Base-by-base conservation (phyloP, 2,888 invertebrate species). In the Ptilodon capucinus region DNA sequence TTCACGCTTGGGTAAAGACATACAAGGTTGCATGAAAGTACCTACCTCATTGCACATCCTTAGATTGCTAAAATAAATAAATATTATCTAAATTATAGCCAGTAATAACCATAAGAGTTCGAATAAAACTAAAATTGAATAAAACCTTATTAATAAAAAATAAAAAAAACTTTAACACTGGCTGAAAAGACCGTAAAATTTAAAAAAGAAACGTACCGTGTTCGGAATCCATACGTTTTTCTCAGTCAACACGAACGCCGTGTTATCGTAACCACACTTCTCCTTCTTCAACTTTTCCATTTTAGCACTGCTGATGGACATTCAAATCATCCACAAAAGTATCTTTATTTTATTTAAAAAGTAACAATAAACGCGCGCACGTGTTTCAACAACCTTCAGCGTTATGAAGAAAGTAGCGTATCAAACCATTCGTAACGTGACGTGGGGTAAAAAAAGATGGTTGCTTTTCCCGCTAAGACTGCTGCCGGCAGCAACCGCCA, bases 181-280 rank as follows among this genome's bases (percentile, higher is more conserved):
- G 32, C 32, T 32, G 14, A 14, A 32, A 28, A 28, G 11, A 34
- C 14, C 17, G 5, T 34, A n/a, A 16, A 34, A 34, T 16, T 34
- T 7, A 17, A 19, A 30, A 35, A 39, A 17, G 39, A 40, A 28
- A 42, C 62, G 2, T 61, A 82, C 81, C 79, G 79, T 62, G 50
- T 64, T 61, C 39, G 64, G 49, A 47, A 64, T 66, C 77, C 75
- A 80, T 45, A 72, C 58, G 68, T 78, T 76, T 67, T 85, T 83
- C 57, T 89, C 90, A 4, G 83, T 76, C 70, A 83, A 71, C 56
- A 83, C 79, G 68, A 84, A 90, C 38, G 79, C 91, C 7, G 79
- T 71, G 61, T 90, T 90, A 54, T 85, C 84, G 51, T 82, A 86
- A 49, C 80, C 74, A 63, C 73, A 68, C 54, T 78, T 80, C 50